Evolutionary conservation across 2,113 vertebrate species (phyloP).

Genomic region (Rhinolophus sinicus): DNA sequence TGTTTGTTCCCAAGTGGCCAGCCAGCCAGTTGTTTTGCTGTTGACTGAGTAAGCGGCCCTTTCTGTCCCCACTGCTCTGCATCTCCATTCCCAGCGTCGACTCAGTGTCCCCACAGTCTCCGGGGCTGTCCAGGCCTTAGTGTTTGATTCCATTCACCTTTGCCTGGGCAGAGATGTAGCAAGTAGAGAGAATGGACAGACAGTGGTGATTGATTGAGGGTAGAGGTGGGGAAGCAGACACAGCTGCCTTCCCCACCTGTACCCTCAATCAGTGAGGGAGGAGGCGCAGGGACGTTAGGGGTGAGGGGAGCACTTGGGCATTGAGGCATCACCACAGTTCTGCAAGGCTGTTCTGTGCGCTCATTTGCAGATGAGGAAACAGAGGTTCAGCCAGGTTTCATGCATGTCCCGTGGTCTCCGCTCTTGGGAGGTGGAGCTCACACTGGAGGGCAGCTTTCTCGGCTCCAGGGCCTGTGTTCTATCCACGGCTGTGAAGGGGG

Average conservation of each 20-base stretch:
- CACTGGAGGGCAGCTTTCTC: background rate
- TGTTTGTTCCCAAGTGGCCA: background rate
- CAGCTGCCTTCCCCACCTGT: background rate
- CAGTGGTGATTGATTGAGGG: background rate
- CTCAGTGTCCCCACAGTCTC: background rate
- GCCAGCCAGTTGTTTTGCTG: background rate
- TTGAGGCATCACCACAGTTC: background rate
- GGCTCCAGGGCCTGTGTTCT: background rate
- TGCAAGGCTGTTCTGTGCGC: background rate
- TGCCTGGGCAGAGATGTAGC: background rate
- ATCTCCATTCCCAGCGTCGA: background rate
- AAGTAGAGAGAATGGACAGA: background rate
- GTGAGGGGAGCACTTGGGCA: background rate
- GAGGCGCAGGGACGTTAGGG: background rate
- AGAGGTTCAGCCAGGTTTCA: background rate
- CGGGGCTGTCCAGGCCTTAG: background rate
- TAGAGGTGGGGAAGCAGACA: background rate
- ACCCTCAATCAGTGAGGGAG: background rate
- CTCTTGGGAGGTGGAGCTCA: background rate
- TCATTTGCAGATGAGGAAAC: background rate
- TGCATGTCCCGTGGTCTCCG: rapidly evolving
- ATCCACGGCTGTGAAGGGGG: background rate
- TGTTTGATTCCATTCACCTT: background rate
- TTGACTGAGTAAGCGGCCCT: background rate
- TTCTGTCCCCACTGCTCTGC: background rate